phyloP scores from a whole-genome alignment of 2,113 vertebrate genomes.

The Ovis canadensis region DNA sequence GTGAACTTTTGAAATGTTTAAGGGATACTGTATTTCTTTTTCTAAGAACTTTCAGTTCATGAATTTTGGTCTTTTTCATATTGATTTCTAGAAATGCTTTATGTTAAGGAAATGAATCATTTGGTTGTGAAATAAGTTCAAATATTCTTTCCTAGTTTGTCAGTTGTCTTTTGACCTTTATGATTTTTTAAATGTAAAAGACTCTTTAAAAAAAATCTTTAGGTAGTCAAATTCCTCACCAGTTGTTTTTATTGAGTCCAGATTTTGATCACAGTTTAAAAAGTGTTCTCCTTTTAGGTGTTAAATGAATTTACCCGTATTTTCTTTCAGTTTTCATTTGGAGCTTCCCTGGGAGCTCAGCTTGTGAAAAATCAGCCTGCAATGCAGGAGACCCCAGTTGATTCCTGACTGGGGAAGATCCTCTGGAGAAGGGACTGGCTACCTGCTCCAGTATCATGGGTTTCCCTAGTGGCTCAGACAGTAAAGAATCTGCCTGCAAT shows the following conservation, averaged over 20 bases:
- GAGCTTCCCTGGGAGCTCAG: not conserved
- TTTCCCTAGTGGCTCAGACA: not conserved
- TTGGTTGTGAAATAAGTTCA: not conserved
- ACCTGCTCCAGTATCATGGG: not conserved
- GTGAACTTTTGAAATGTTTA: not conserved
- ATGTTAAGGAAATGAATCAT: not conserved
- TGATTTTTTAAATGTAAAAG: not conserved
- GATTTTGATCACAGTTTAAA: not conserved
- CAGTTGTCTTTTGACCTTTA: constrained; percentile 21
- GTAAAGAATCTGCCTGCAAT: not conserved
- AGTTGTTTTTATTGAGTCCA: not conserved
- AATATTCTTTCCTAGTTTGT: not conserved
- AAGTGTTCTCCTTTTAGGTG: not conserved
- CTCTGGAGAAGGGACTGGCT: not conserved
- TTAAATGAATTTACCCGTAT: not conserved
- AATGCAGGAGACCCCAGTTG: not conserved
- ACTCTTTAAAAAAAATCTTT: not conserved
- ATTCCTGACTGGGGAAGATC: not conserved
- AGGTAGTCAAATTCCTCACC: not conserved
- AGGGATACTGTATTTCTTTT: not conserved
- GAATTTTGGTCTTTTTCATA: not conserved
- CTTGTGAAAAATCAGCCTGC: not conserved
- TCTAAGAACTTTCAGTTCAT: not conserved
- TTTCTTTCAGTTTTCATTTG: not conserved
- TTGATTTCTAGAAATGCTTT: not conserved